Percentiles rank a stretch among this genome's conserved stretches.
Evolutionary conservation across 2,113 vertebrate species (phyloP).

Genomic region (Siniperca knerii): DNA sequence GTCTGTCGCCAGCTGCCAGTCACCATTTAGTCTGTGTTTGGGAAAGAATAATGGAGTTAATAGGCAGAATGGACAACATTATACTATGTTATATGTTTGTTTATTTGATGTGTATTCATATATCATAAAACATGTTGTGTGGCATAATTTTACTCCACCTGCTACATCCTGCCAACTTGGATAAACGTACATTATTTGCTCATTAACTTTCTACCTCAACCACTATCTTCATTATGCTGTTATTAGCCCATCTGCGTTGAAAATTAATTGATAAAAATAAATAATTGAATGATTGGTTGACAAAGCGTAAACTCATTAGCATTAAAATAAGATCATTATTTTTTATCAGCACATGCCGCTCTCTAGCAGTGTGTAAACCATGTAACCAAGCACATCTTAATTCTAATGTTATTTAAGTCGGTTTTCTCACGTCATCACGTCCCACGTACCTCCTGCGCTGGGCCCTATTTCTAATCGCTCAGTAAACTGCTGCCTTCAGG

Average conservation of each 20-base stretch:
- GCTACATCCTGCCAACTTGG: background rate
- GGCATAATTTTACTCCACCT: conserved; percentile 26
- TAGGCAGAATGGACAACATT: background rate
- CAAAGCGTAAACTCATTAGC: background rate
- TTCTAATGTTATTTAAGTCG: conserved; percentile 2
- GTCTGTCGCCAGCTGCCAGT: background rate
- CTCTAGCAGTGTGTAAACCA: background rate
- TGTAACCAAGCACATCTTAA: background rate
- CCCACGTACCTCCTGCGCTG: background rate
- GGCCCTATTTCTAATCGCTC: background rate
- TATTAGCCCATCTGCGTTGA: background rate
- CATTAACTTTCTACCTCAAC: background rate
- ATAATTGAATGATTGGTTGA: background rate
- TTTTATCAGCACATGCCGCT: background rate
- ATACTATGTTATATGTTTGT: background rate
- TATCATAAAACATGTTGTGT: background rate
- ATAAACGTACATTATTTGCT: background rate
- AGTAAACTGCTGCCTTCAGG: conserved; percentile 61
- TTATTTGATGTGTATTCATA: conserved; percentile 2
- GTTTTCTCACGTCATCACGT: conserved; percentile 29
- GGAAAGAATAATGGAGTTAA: background rate
- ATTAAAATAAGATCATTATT: background rate
- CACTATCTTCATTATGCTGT: background rate
- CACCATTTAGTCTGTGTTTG: background rate
- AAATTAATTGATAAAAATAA: background rate